phyloP scores from a whole-genome alignment of 2,113 vertebrate genomes.

The Penelope pileata region DNA sequence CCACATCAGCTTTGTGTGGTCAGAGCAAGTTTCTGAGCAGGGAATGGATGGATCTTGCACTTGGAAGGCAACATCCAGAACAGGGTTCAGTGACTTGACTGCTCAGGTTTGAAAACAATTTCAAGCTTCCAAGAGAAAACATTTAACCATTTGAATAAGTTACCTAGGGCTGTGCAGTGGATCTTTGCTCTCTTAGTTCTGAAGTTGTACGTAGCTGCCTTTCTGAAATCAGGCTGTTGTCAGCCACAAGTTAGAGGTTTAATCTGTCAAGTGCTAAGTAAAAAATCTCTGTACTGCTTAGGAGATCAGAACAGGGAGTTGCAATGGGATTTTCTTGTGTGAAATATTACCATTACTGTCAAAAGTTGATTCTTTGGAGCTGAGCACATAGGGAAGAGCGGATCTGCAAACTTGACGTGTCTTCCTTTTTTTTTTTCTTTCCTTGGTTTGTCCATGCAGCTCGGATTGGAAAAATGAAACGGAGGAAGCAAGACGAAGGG shows the following conservation, averaged over 20 bases:
- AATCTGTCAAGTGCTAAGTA: not conserved
- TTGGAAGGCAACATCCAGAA: not conserved
- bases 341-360: not conserved
- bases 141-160: not conserved
- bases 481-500: constrained; percentile 98
- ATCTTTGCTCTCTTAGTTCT: not conserved
- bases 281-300: not conserved
- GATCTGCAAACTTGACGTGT: constrained; percentile 20
- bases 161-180: not conserved
- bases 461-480: constrained; percentile 99
- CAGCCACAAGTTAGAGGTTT: not conserved
- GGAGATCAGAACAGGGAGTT: not conserved
- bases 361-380: not conserved
- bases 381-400: not conserved
- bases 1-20: not conserved
- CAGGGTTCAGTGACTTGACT: not conserved
- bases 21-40: not conserved
- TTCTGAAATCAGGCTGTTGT: not conserved
- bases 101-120: not conserved
- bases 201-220: not conserved
- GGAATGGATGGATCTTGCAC: not conserved
- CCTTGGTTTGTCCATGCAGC: constrained; percentile 80
- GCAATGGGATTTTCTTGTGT: not conserved
- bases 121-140: not conserved
- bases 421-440: constrained; percentile 22